Base-by-base conservation (phyloP, 2,797 vertebrate species). In the Onychomys arenicola region DNA sequence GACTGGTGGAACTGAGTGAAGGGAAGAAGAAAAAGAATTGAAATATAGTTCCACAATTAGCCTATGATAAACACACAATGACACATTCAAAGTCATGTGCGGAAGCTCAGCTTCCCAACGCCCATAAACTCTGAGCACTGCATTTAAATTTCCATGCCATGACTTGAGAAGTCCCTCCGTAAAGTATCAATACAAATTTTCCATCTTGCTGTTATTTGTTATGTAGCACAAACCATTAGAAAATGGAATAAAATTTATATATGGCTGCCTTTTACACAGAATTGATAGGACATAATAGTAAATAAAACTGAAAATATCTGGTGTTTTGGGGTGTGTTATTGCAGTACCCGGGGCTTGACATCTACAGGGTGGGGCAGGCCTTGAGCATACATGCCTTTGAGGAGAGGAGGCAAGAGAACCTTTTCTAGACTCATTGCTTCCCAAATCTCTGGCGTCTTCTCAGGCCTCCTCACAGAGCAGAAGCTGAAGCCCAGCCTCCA, bases 151-250 rank as follows among this genome's bases (percentile, higher is more conserved):
- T 96, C 88, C 52, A 52, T 0, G 0, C 92, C 46, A 88, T 57
- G 67, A 40, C 97, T 96, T 90, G 93, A 96, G 97, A 96, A 97
- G 95, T 96, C 97, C 93, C 94, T 16, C 97, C 65, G 97, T 94
- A 92, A 98, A 98, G 86, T 88, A 97, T 71, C 71, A 86, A 95
- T 96, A 97, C 93, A 96, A 97, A 97, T 82, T 63, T 91, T 73
- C 97, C 97, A 94, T 92, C 91, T 96, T 91, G 95, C 96, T 89
- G 89, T 96, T 90, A 49, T 96, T 94, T 97, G 95, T 96, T 92
- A 93, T 7, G 93, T 94, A 98, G 97, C 97, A 94, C 97, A 97
- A 96, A 88, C 97, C 98, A 95, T 97, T 97, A 97, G 97, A 96
- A 98, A 98, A 97, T 89, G 93, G 16, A 97, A 97, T 83, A 81